Base-by-base conservation (phyloP, 2,888 invertebrate genomes). In the Boloria euphrosyne region DNA sequence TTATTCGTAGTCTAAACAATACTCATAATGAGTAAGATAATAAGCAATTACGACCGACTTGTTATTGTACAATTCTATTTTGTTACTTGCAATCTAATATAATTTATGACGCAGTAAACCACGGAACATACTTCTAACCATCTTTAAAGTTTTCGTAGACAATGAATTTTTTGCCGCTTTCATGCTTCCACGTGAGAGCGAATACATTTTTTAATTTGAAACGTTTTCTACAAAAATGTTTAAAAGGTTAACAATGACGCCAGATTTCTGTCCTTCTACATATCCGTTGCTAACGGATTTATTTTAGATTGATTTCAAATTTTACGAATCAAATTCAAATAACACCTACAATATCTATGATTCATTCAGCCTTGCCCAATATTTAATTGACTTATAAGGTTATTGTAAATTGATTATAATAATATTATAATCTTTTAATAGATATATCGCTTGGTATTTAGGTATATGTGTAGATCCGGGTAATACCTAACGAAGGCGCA, bases 1-100 rank as follows among this genome's bases (percentile, higher is more conserved):
- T 85, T 84, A 79, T 80, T 74, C 78, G 80, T 78, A 81, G 78
- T 81, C 78, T 77, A 80, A 84, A 86, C 81, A 84, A 84, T 83
- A 80, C 75, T 80, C 75, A 75, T 81, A 82, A 84, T 84, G 81
- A 84, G 74, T 75, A 76, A 76, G 74, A 81, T 80, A 78, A 82
- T 79, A 77, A 79, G 77, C 77, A 82, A 83, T 84, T 82, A 81
- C 76, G 75, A 77, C 71, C 73, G 71, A 70, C 59, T 59, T 59
- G 73, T 72, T 74, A 73, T 80, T 80, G 78, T 82, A 81, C 73
- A 76, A 79, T 79, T 75, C 72, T 79, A 79, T 84, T 85, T 84
- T 84, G 83, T 83, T 68, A 64, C 61, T 75, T 75, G 76, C 72
- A 75, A 74, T 76, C 74, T 74, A 74, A 76, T 75, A 73, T 75